Percentiles rank a stretch among this genome's conserved stretches.
phyloP scores from a whole-genome alignment of 2,888 invertebrate species.

The Meliscaeva auricollis region DNA sequence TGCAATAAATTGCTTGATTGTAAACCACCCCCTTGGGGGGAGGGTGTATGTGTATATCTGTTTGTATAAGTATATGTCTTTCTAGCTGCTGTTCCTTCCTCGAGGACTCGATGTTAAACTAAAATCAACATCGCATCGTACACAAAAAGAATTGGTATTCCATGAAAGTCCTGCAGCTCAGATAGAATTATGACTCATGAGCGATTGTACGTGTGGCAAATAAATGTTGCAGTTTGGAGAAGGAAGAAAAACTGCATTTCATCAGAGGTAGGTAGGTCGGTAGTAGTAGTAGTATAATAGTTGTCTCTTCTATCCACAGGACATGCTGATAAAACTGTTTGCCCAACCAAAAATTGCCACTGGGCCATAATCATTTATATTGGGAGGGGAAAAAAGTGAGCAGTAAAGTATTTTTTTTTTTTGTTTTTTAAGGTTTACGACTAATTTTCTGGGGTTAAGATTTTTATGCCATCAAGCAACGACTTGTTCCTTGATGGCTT shows the following conservation, averaged over 20 bases:
- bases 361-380: conserved; percentile 75
- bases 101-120: conserved; percentile 8
- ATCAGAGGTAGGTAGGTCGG: background rate
- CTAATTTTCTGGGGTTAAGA: conserved; percentile 77
- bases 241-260: conserved; percentile 70
- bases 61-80: background rate
- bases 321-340: conserved; percentile 15
- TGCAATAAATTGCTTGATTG: conserved; percentile 76
- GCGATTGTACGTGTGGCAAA: conserved; percentile 77
- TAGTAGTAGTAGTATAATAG: background rate
- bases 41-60: too few relatives aligned
- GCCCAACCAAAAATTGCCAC: conserved; percentile 53
- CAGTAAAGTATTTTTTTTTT: conserved; percentile 74
- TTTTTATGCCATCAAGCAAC: conserved; percentile 53
- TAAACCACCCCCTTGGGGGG: conserved; percentile 74
- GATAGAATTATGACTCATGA: conserved; percentile 77
- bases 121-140: conserved; percentile 60
- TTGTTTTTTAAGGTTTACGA: too few relatives aligned
- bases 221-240: conserved; percentile 72
- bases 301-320: conserved; percentile 10
- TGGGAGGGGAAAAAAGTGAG: conserved; percentile 63
- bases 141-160: conserved; percentile 64
- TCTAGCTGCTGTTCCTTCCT: background rate
- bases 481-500: too few relatives aligned
- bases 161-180: conserved; percentile 74